Evolutionary conservation across 1,140 invertebrate species (phyloP), one percentile per base, ranked within the genome.

Genomic region (Drosophila auraria): DNA sequence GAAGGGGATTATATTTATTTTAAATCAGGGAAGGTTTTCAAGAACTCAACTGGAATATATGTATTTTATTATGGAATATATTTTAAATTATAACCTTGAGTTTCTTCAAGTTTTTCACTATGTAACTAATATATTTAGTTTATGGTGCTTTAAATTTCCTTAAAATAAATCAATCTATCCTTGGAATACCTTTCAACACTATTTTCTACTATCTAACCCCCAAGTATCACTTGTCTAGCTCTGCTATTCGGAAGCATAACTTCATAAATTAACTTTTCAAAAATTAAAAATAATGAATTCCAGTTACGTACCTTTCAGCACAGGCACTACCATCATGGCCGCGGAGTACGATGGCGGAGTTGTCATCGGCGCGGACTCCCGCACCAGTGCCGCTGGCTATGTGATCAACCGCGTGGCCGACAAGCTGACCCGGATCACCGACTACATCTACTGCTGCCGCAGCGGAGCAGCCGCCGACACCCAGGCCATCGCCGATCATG

Each of bases 391-490:
- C 36, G 98, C 99, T 45, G 94, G 96, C 0, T 99, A 98, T 92
- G 96, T 99, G 66, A 96, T 98, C 8, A 99, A 99, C 93, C 96
- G 99, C 91, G 97, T 98, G 4, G 97, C 98, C 4, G 98, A 99
- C 93, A 99, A 99, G 93, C 94, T 99, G 42, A 99, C 98, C 0
- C 96, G 95, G 92, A 95, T 99, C 20, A 98, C 98, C 5, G 98
- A 99, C 87, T 95, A 97, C 64, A 99, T 99, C 84, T 99, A 99
- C 93, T 99, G 98, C 89, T 99, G 98, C 93, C 96, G 99, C 44
- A 99, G 98, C 63, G 99, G 99, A 0, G 98, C 98, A 27, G 96
- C 98, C 44, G 98, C 99, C 14, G 99, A 99, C 92, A 99, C 99
- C 23, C 98, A 98, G 93, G 98, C 99, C 15, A 97, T 99, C 86